Evolutionary conservation across 2,113 vertebrate genomes (phyloP), one percentile per base, ranked within the genome.

Genomic region (Engystomops pustulosus): DNA sequence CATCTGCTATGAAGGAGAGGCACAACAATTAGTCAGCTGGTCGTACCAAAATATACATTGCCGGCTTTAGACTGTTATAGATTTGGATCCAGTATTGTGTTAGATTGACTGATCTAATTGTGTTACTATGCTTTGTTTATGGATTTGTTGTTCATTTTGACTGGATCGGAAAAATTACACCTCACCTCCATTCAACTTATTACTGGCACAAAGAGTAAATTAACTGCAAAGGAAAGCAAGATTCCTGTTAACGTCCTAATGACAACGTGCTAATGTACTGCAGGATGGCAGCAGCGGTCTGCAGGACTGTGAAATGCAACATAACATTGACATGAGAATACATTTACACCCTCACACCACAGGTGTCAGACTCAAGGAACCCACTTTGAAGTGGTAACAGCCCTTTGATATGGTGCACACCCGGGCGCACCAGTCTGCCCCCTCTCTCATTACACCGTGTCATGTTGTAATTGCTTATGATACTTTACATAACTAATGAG

Each of bases 251-350:
- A 47, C 70, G 15, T 49, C 23, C 70, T 74, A 17, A 74, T 74
- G 45, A 74, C 70, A 74, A 45, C 0, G 45, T 47, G 70, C 38
- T 25, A 74, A 49, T 74, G 49, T 49, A 74, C 70, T 74, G n/a
- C 18, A 74, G 30, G 38, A 44, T 44, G 9, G 44, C 23, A 49
- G 70, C 70, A 47, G 25, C 15, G 17, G 15, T 49, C 44, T 47
- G 11, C 23, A 32, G 41, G 44, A 30, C 70, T 74, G 70, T 49
- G 70, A 74, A 47, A 74, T 49, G 2, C 49, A 72, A 49, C 41
- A 49, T 49, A 74, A 25, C 70, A 49, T 49, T 49, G 70, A 49
- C 44, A 49, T 74, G 70, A 49, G 25, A 49, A 49, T 49, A 30
- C 44, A 49, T 74, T 74, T 30, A 49, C 70, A 74, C 70, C 25